Conservation (phyloP, 1,140 invertebrate genomes). For the Triops longicaudatus region DNA sequence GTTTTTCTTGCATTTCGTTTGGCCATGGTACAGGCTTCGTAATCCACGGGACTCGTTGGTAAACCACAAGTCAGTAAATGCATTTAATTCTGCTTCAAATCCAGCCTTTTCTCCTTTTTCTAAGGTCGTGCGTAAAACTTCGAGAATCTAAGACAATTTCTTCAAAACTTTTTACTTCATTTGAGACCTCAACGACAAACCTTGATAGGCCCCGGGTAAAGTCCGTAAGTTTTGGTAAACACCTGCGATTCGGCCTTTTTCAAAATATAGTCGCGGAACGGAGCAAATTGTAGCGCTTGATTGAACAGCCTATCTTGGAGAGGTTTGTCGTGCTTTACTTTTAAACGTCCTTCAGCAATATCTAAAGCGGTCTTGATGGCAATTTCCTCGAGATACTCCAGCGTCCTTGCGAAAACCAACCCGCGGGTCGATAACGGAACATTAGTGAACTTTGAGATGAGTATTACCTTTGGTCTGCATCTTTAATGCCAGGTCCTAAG, state of each 20-base stretch:
- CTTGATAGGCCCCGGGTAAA: constrained; percentile 48
- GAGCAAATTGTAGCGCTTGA: neutral
- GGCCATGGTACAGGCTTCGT: constrained; percentile 46
- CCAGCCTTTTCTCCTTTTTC: constrained; percentile 39
- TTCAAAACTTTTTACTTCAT: neutral
- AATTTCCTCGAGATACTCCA: constrained; percentile 43
- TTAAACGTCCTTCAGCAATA: constrained; percentile 18
- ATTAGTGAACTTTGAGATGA: neutral
- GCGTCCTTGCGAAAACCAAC: constrained; percentile 40
- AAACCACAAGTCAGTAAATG: constrained; percentile 43
- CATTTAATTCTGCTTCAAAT: constrained; percentile 41
- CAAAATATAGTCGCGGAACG: constrained; percentile 38
- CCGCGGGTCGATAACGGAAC: too few relatives aligned
- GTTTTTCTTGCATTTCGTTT: constrained; percentile 48
- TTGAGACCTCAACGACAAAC: neutral
- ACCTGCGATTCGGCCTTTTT: constrained; percentile 42
- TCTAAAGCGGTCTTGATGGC: constrained; percentile 41
- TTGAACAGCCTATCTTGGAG: constrained; percentile 36
- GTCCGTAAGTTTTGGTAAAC: constrained; percentile 43
- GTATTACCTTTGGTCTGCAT: neutral
- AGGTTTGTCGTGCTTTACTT: neutral
- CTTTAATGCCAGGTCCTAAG: neutral
- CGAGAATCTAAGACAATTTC: constrained; percentile 37
- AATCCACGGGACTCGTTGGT: constrained; percentile 43
- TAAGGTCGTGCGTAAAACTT: constrained; percentile 41